These are phyloP conservation scores for Ariolimax columbianus DNA, from an alignment of 2,888 invertebrate genomes.

Conservation along the genomic window DNA sequence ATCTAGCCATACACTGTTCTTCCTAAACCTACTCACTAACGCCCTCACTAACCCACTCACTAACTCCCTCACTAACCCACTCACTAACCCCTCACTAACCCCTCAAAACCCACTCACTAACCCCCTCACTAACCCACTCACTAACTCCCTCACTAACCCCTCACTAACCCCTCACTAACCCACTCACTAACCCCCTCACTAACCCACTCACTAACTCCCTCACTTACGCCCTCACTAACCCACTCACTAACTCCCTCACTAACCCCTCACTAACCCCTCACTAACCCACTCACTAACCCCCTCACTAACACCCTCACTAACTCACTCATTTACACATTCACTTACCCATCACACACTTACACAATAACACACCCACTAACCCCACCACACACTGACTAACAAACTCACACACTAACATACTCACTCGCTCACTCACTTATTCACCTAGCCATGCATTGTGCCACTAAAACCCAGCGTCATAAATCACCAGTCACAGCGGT, in stretches of 20 bases:
- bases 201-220: neutral
- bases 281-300: constrained; percentile 1
- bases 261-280: neutral
- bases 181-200: constrained; percentile 7
- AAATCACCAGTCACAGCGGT: neutral
- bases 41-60: too few species aligned
- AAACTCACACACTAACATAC: neutral
- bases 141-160: neutral
- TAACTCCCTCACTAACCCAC: neutral
- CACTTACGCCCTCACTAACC: neutral
- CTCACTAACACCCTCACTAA: neutral
- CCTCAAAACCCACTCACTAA: neutral
- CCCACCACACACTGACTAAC: neutral
- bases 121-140: neutral
- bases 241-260: neutral
- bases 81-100: neutral
- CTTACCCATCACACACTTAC: neutral
- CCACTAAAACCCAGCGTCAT: neutral
- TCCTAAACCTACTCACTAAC: too few species aligned
- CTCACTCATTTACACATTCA: neutral
- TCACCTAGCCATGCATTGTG: neutral
- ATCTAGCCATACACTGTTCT: too few species aligned
- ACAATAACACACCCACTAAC: neutral
- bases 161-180: neutral
- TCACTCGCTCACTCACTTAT: neutral